These are phyloP conservation scores for Geotrupes spiniger DNA, from an alignment of 2,888 invertebrate genomes.

Conservation along the genomic window DNA sequence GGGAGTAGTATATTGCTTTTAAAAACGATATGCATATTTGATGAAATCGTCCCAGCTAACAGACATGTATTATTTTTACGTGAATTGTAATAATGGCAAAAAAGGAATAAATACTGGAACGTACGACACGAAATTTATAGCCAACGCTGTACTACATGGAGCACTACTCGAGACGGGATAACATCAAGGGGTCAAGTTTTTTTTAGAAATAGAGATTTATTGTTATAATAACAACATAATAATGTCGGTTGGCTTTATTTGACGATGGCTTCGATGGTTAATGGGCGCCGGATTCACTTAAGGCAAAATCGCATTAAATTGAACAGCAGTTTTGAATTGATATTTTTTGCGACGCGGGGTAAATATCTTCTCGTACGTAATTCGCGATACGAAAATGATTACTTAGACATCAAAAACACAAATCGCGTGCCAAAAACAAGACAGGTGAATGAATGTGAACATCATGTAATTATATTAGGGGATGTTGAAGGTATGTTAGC, in stretches of 20 bases:
- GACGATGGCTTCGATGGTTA: constrained; percentile 38
- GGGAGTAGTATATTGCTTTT: constrained; percentile 1
- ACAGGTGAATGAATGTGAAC: constrained; percentile 33
- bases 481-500: constrained; percentile 33
- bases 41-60: not conserved
- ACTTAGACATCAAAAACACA: constrained; percentile 35
- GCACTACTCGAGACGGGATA: constrained; percentile 39
- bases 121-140: constrained; percentile 34
- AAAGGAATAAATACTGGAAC: no score
- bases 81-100: no score
- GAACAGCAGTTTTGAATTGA: no score
- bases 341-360: no score
- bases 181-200: constrained; percentile 39
- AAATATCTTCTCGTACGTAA: constrained; percentile 14
- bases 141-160: constrained; percentile 34
- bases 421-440: constrained; percentile 34
- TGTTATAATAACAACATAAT: constrained; percentile 45
- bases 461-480: constrained; percentile 34
- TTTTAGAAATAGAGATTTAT: constrained; percentile 38
- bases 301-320: no score
- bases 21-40: not conserved
- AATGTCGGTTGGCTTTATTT: constrained; percentile 40
- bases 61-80: no score
- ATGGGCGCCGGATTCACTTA: constrained; percentile 26
- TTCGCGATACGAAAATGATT: constrained; percentile 28